Evolutionary conservation across 2,113 vertebrate genomes (phyloP), one percentile per base, ranked within the genome.

Genomic region (Nycticebus coucang): DNA sequence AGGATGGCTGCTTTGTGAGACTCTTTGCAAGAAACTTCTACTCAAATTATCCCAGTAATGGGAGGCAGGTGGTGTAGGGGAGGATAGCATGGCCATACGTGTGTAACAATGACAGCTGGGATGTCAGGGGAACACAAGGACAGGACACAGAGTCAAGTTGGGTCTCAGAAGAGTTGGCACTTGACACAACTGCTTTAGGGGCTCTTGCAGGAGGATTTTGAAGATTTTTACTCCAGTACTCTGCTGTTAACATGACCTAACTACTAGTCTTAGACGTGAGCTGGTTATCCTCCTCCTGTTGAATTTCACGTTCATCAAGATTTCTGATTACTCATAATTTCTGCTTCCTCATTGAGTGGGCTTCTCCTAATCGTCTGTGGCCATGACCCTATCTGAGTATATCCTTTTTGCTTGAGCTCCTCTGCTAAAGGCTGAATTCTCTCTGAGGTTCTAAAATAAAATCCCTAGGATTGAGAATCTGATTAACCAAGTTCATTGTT

Each of bases 381-480:
- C 14, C 53, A 57, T 59, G 37, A 74, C 17, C 62, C n/a, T 66
- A 86, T 22, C 55, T 50, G 64, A 80, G 41, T 26, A 62, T 21
- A 64, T 35, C 50, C 14, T 71, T 85, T 82, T 62, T n/a, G 69
- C n/a, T 69, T 69, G 45, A 69, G 22, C 37, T 62, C 77, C 30
- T 90, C 22, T 90, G 37, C 15, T 55, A n/a, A 37, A 17, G 33
- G 60, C 60, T 60, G 68, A 19, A 24, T 62, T 91, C 30, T 89
- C 26, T 89, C 8, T 72, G 21, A 89, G 45, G 3, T 69, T 93
- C 68, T 66, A 89, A 95, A 95, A 53, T 24, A 82, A 71, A 82
- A 50, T 60, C 86, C 53, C n/a, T 55, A 30, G 28, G 14, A 45
- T 33, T 55, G 50, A 89, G 71, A 72, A 37, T 62, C 30, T 33